Evolutionary conservation across 2,888 invertebrate genomes (phyloP).

Genomic region (Aproaerema taeniolella): DNA sequence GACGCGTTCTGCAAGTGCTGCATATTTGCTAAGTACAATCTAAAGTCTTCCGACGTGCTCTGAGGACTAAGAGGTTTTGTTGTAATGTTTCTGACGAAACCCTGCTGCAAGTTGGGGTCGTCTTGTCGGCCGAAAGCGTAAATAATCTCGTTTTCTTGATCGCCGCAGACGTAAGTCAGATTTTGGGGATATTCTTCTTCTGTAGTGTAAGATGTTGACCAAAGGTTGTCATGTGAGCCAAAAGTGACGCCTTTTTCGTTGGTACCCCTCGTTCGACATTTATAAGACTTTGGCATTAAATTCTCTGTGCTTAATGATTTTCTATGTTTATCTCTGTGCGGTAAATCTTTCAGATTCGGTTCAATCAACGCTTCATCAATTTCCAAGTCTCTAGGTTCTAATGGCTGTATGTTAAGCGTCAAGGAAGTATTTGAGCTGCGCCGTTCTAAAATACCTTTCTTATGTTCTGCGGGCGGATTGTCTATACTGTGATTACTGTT

Average conservation of each 20-base stretch:
- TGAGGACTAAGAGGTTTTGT: slow-evolving; percentile 82
- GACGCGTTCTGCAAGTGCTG: slow-evolving; percentile 85
- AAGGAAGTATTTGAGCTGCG: slow-evolving; percentile 90
- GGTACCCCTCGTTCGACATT: slow-evolving; percentile 50
- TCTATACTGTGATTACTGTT: slow-evolving; percentile 71
- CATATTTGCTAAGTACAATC: slow-evolving; percentile 83
- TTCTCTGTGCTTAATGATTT: slow-evolving; percentile 81
- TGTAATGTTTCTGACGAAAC: slow-evolving; percentile 74
- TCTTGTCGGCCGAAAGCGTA: slow-evolving; percentile 66
- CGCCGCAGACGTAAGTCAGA: slow-evolving; percentile 63
- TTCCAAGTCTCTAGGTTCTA: slow-evolving; percentile 65
- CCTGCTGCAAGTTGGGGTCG: slow-evolving; percentile 46
- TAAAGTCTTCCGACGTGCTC: slow-evolving; percentile 82
- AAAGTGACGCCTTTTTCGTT: slow-evolving; percentile 50
- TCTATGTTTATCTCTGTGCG: slow-evolving; percentile 60
- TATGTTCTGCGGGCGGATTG: slow-evolving; percentile 45
- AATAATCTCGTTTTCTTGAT: slow-evolving; percentile 70
- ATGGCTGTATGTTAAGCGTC: slow-evolving; percentile 78
- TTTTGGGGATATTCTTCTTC: slow-evolving; percentile 58
- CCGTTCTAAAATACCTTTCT: slow-evolving; percentile 83
- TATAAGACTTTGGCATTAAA: slow-evolving; percentile 70
- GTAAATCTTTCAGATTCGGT: slow-evolving; percentile 48
- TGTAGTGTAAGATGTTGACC: slow-evolving; percentile 60
- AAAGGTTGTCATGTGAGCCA: slow-evolving; percentile 72
- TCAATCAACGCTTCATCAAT: slow-evolving; percentile 61